Conservation (phyloP, 2,888 invertebrate species). For the Monochamus alternatus region DNA sequence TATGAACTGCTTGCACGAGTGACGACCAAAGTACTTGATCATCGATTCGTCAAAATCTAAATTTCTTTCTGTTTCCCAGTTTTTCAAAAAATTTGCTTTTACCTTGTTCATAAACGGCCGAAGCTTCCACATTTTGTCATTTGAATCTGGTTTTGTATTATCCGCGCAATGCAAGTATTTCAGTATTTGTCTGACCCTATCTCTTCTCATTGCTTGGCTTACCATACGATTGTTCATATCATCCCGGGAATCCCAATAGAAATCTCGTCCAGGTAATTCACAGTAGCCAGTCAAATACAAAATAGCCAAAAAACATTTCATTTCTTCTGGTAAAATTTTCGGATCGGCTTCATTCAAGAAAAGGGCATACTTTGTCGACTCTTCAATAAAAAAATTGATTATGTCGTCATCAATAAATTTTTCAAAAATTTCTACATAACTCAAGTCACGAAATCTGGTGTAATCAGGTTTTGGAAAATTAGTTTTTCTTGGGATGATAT, state of each 20-base stretch:
- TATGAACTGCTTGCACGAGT: too few species aligned
- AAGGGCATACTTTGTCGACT: conserved; percentile 32
- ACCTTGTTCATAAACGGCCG: too few species aligned
- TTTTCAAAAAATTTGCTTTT: too few species aligned
- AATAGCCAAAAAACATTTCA: conserved; percentile 31
- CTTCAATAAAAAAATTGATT: conserved; percentile 25
- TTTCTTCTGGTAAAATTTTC: conserved; percentile 29
- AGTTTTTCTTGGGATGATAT: too few species aligned
- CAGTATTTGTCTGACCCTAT: conserved; percentile 43
- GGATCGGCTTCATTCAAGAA: conserved; percentile 32
- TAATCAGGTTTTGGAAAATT: too few species aligned
- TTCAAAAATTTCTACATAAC: conserved; percentile 26
- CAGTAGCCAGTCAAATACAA: conserved; percentile 25
- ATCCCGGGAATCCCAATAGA: conserved; percentile 30
- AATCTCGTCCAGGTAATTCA: conserved; percentile 30
- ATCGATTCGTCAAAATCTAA: too few species aligned
- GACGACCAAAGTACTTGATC: too few species aligned
- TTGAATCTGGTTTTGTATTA: conserved; percentile 39
- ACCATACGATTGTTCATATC: conserved; percentile 41
- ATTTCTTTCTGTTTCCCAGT: too few species aligned
- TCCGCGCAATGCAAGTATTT: conserved; percentile 45
- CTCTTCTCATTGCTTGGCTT: conserved; percentile 36
- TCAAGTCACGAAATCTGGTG: too few species aligned
- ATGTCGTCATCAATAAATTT: conserved; percentile 32
- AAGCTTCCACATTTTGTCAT: conserved; percentile 48